A percentile compares a stretch with the other conserved stretches of the same genome.
Evolutionary conservation across 2,797 vertebrate genomes (phyloP).

Genomic region (Clarias platycephalus): DNA sequence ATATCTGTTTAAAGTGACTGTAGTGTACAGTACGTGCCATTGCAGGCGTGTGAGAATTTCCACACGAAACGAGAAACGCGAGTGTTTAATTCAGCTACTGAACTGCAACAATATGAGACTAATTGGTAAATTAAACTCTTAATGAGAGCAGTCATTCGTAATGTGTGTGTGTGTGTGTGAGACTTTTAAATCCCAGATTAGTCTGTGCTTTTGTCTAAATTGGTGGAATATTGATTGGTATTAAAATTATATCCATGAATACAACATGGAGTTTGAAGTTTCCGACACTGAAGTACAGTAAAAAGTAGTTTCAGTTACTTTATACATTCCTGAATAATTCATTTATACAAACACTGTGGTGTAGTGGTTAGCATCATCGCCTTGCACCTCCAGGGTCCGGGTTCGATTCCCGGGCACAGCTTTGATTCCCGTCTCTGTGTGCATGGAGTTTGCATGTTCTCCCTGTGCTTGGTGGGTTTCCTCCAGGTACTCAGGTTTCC

Average conservation of each 20-base stretch:
- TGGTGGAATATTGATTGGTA: neutral
- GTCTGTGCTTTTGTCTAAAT: neutral
- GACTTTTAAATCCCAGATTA: neutral
- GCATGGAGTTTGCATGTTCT: too few relatives aligned
- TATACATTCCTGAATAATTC: neutral
- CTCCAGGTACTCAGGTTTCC: too few relatives aligned
- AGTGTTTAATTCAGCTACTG: neutral
- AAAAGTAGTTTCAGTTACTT: neutral
- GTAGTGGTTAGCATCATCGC: too few relatives aligned
- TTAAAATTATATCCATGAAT: neutral
- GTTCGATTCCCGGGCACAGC: too few relatives aligned
- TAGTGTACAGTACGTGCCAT: neutral
- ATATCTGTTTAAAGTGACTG: neutral
- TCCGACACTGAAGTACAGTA: neutral
- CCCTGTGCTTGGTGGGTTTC: too few relatives aligned
- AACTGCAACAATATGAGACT: neutral
- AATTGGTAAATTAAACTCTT: neutral
- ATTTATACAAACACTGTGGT: neutral
- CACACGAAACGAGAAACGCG: neutral
- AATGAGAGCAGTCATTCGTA: neutral
- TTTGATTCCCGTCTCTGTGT: too few relatives aligned
- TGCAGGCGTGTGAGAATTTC: neutral
- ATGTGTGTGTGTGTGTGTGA: neutral
- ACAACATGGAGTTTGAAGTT: neutral
- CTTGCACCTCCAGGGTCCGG: too few relatives aligned